A percentile compares a stretch with the other conserved stretches of the same genome.
Evolutionary conservation across 2,113 vertebrate species (phyloP).

Genomic region (Rhinichthys klamathensis): DNA sequence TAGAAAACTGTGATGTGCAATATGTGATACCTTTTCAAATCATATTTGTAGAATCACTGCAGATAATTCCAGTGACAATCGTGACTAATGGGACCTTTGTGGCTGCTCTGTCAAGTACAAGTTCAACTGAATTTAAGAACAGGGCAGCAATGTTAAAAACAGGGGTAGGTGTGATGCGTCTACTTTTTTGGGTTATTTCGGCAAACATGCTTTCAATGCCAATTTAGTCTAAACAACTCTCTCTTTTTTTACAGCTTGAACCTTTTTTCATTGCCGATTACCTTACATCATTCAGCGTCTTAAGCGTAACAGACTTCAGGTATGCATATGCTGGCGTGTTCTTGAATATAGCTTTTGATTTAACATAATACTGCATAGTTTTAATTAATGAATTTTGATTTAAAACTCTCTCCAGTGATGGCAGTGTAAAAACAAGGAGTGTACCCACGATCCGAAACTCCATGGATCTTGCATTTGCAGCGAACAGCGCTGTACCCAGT

Average conservation of each 20-base stretch:
- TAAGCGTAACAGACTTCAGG: conserved; percentile 19
- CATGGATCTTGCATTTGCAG: conserved; percentile 23
- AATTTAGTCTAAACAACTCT: not conserved
- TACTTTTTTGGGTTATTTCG: not conserved
- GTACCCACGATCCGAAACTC: not conserved
- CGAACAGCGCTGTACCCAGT: not conserved
- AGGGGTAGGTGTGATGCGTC: conserved; percentile 33
- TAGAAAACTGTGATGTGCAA: not conserved
- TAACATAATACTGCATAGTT: too few relatives aligned
- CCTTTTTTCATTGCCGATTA: conserved; percentile 33
- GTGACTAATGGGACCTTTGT: conserved; percentile 46
- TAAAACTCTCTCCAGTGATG: not conserved
- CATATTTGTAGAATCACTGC: not conserved
- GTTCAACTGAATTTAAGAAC: not conserved
- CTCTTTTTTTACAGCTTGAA: conserved; percentile 19
- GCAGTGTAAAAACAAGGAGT: not conserved
- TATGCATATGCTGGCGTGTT: not conserved
- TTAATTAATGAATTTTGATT: not conserved
- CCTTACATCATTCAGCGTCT: not conserved
- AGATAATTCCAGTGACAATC: not conserved
- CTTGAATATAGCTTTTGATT: not conserved
- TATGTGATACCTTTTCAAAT: not conserved
- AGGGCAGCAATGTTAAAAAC: conserved; percentile 32
- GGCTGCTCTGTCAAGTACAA: not conserved
- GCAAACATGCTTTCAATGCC: not conserved